Evolutionary conservation across 2,797 vertebrate species (phyloP).

Genomic region (Cynodonichthys magdalenae): DNA sequence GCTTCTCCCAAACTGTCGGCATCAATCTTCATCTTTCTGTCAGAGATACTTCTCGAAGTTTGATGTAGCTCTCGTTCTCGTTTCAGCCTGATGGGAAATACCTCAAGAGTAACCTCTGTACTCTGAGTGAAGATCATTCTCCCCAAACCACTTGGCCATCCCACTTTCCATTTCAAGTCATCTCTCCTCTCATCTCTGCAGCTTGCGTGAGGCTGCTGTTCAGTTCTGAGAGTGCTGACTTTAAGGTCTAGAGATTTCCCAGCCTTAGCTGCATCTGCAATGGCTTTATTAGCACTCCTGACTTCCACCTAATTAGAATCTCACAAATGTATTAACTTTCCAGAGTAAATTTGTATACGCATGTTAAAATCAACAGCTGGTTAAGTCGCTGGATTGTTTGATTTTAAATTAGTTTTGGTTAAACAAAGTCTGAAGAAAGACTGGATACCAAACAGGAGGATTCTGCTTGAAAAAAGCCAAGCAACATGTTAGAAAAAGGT

Average conservation of each 20-base stretch:
- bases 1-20: conserved; percentile 46
- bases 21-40: conserved; percentile 45
- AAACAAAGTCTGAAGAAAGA: conserved; percentile 36
- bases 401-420: conserved; percentile 38
- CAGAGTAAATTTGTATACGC: conserved; percentile 16
- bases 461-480: conserved; percentile 38
- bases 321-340: conserved; percentile 17
- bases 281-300: neutral
- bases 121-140: conserved; percentile 10
- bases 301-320: conserved; percentile 5
- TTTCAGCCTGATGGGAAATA: conserved; percentile 41
- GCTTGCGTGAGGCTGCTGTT: neutral
- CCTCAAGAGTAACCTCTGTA: conserved; percentile 20
- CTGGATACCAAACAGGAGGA: conserved; percentile 30
- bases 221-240: neutral
- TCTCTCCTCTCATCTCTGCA: neutral
- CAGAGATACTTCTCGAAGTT: neutral
- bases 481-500: conserved; percentile 18
- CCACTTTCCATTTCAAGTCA: conserved; percentile 3
- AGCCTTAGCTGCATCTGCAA: neutral
- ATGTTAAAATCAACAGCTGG: conserved; percentile 15
- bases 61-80: conserved; percentile 1
- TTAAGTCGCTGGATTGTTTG: conserved; percentile 61
- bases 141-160: neutral
- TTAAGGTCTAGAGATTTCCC: neutral